A percentile compares a stretch with the other conserved stretches of the same genome.
phyloP scores from a whole-genome alignment of 1,140 invertebrate genomes.

The Periplaneta americana region DNA sequence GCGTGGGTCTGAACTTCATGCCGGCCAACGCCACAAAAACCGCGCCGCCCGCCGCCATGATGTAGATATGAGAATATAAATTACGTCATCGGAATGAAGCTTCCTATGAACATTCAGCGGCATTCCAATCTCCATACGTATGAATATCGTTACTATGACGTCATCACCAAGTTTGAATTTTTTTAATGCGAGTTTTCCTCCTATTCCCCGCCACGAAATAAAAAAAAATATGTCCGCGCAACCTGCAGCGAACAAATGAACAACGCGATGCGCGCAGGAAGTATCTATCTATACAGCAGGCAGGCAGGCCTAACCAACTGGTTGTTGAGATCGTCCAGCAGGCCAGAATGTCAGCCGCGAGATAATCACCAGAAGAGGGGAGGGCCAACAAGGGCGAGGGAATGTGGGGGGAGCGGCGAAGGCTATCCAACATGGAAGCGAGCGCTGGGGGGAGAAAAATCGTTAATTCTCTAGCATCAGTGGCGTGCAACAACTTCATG shows the following conservation, averaged over 20 bases:
- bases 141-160: not conserved
- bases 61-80: not conserved
- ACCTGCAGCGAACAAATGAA: not conserved
- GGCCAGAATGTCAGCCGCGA: not conserved
- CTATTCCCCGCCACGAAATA: not conserved
- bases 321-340: not conserved
- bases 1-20: not conserved
- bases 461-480: not conserved
- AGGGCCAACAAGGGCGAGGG: not conserved
- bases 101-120: not conserved
- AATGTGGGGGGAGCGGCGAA: not conserved
- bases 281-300: not conserved
- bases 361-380: not conserved
- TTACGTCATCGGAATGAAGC: not conserved
- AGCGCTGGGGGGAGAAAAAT: too few relatives aligned
- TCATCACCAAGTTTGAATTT: not conserved
- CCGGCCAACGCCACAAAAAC: not conserved
- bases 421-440: not conserved
- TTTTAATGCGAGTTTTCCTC: not conserved
- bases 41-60: not conserved
- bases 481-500: not conserved
- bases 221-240: not conserved
- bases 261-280: not conserved
- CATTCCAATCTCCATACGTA: not conserved
- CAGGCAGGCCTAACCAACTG: not conserved